Evolutionary conservation across 2,888 invertebrate species (phyloP).

Genomic region (Pogonocherus hispidulus): DNA sequence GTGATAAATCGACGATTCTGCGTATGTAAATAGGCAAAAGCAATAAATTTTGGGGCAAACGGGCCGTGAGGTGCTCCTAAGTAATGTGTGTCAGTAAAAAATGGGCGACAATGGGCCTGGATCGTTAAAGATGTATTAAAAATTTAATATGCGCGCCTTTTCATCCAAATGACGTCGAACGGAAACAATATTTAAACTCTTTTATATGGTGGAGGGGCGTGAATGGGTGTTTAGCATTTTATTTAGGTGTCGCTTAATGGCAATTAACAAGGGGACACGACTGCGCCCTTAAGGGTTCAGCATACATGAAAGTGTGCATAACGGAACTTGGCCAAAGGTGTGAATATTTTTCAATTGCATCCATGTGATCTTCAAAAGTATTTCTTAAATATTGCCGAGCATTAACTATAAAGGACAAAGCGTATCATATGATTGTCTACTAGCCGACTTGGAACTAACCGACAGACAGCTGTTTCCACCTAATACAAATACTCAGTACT

Average conservation of each 20-base stretch:
- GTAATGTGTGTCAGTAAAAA: slow-evolving; percentile 9
- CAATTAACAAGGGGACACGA: slow-evolving; percentile 61
- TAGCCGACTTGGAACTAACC: no score
- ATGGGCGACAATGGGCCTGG: slow-evolving; percentile 32
- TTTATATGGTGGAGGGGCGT: slow-evolving; percentile 33
- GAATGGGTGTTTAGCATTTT: slow-evolving; percentile 30
- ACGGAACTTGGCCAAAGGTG: no score
- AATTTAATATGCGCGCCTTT: slow-evolving; percentile 25
- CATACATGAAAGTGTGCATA: no score
- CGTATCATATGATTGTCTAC: no score
- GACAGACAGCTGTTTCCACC: no score
- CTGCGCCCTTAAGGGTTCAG: slow-evolving; percentile 47
- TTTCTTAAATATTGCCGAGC: no score
- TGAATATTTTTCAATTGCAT: no score
- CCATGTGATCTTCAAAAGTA: no score
- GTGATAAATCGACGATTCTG: slow-evolving; percentile 62
- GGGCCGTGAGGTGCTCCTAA: neutral
- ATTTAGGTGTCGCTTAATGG: slow-evolving; percentile 35
- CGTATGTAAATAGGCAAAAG: slow-evolving; percentile 55
- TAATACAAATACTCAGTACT: no score
- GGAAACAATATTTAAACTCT: slow-evolving; percentile 31
- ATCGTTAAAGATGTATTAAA: slow-evolving; percentile 34
- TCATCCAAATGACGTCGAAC: slow-evolving; percentile 12
- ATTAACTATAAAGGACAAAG: no score
- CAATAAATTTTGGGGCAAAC: slow-evolving; percentile 25